Evolutionary conservation across 2,797 vertebrate genomes (phyloP), one percentile per base, ranked within the genome.

Genomic region (Rhyacichthys aspro): DNA sequence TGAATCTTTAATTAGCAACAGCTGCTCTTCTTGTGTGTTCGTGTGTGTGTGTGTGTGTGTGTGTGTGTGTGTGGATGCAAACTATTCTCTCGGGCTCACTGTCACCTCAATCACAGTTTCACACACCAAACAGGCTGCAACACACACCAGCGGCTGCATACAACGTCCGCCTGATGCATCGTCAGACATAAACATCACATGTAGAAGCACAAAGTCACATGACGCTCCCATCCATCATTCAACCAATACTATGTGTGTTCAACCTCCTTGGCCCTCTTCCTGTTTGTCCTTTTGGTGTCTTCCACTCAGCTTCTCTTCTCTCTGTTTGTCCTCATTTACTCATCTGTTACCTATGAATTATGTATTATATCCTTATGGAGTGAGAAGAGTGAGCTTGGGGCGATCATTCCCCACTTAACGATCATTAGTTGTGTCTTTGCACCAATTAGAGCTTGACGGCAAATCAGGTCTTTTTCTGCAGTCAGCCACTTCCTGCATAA

Each of bases 1-100:
- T 93, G 91, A 94, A 94, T 93, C 86, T 93, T 93, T 93, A 94
- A 93, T 93, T 92, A 92, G 90, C 81, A 82, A 83, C 93, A 94
- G 89, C 91, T 93, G 92, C 88, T 90, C 73, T 78, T 79, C 71
- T 72, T 58, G 74, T 81, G 74, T 71, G 70, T 43, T 17, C 18
- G 67, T 50, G 61, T 74, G 44, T 53, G 16, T 39, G 44, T 71
- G 55, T 65, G 32, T 57, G 65, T 11, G 67, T 36, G 53, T 16
- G 54, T 37, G 55, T 61, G 36, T 59, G 65, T 68, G 79, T 71
- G 74, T 49, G 74, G 73, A 78, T 79, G 81, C 84, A 82, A 79
- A 87, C 84, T 61, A 79, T 78, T 84, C 88, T 88, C 86, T 47
- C 64, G 62, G 82, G 83, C 84, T 75, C 65, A 56, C 76, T 83